Conservation (phyloP, 2,113 vertebrate species). For the Terrapene triunguis region DNA sequence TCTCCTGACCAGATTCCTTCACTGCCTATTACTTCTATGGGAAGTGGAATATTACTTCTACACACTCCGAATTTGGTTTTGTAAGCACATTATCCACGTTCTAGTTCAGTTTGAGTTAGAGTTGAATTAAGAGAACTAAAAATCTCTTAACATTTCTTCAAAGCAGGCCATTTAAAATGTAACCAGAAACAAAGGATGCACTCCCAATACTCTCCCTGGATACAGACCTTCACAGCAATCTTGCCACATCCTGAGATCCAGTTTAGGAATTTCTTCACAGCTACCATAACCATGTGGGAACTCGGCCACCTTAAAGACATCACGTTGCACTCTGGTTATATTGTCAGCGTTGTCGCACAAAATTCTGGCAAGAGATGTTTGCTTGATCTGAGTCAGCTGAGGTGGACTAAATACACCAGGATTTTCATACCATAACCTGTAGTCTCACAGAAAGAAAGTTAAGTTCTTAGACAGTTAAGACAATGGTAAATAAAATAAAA, state of each 20-base stretch:
- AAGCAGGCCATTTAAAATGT: neutral
- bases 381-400: constrained; percentile 96
- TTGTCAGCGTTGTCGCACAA: constrained; percentile 97
- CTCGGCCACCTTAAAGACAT: constrained; percentile 92
- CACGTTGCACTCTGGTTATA: constrained; percentile 92
- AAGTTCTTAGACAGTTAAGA: constrained; percentile 11
- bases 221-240: constrained; percentile 96
- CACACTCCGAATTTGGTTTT: neutral
- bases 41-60: neutral
- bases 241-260: constrained; percentile 98
- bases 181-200: neutral
- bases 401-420: constrained; percentile 92
- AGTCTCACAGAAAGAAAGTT: constrained; percentile 44
- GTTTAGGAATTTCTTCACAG: constrained; percentile 90
- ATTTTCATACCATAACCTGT: constrained; percentile 98
- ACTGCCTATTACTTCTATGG: neutral
- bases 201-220: neutral
- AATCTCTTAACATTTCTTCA: neutral
- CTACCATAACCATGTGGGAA: constrained; percentile 91
- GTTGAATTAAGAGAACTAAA: neutral
- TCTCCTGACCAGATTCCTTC: neutral
- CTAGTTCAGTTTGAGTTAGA: neutral
- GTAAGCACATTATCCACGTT: neutral
- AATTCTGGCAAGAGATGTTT: constrained; percentile 91
- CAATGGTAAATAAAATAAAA: neutral